Percentiles rank a stretch among this genome's conserved stretches.
Evolutionary conservation across 2,888 invertebrate species (phyloP).

Genomic region (Harpalus rufipes): DNA sequence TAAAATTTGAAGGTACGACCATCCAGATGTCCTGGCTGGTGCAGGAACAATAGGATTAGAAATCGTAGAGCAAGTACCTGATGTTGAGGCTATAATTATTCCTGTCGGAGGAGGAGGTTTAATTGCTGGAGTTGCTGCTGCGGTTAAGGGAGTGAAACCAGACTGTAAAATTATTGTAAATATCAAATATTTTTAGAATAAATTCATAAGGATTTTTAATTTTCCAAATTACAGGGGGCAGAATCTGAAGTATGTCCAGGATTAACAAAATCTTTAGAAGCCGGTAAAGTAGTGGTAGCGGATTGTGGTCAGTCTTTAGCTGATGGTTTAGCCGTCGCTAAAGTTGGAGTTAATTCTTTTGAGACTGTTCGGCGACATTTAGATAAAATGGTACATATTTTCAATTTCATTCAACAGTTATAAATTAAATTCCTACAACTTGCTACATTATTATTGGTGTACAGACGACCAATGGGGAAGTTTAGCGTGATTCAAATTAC

Average conservation of each 20-base stretch:
- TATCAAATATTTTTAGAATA: conserved; percentile 10
- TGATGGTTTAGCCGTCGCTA: conserved; percentile 85
- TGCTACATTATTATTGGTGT: too few relatives aligned
- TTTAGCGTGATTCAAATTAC: too few relatives aligned
- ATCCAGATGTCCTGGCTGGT: conserved; percentile 96
- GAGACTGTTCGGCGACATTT: conserved; percentile 81
- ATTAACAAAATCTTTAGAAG: conserved; percentile 83
- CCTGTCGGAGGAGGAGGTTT: conserved; percentile 97
- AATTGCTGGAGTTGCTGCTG: conserved; percentile 93
- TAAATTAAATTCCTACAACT: too few relatives aligned
- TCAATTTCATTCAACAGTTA: not conserved
- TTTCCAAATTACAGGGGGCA: conserved; percentile 81
- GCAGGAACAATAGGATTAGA: conserved; percentile 97
- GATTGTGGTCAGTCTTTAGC: conserved; percentile 81
- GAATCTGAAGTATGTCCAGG: conserved; percentile 96
- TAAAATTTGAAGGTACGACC: conserved; percentile 87
- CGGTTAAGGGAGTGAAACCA: conserved; percentile 92
- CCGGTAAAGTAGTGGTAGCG: conserved; percentile 79
- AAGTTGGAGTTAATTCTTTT: conserved; percentile 85
- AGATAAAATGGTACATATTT: conserved; percentile 82
- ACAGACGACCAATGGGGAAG: too few relatives aligned
- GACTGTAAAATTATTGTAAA: conserved; percentile 89
- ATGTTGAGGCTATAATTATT: conserved; percentile 93
- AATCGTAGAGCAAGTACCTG: conserved; percentile 92
- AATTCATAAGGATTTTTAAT: not conserved